A percentile compares a stretch with the other conserved stretches of the same genome.
These are phyloP conservation scores for Engraulis encrasicolus DNA, from an alignment of 2,113 vertebrate species.

Conservation along the genomic window DNA sequence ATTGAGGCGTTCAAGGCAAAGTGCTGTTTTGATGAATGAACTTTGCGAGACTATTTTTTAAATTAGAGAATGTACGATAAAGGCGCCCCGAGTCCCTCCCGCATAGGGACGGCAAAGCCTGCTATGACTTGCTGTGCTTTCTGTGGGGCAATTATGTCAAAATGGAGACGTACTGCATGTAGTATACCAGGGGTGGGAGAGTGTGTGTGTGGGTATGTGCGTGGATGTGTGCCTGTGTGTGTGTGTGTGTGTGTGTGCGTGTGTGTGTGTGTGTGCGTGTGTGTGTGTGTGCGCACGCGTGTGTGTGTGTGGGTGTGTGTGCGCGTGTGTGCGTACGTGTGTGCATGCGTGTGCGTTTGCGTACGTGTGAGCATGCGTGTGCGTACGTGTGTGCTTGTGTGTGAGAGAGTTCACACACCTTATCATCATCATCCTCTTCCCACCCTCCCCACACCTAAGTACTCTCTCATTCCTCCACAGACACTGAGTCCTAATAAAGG, in stretches of 20 bases:
- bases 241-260: no score
- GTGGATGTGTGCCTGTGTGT: no score
- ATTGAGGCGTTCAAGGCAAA: slow-evolving; percentile 1
- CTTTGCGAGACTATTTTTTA: slow-evolving; percentile 50
- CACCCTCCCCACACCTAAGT: not conserved
- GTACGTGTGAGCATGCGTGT: no score
- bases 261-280: no score
- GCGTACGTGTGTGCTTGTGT: no score
- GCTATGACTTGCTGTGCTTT: slow-evolving; percentile 24
- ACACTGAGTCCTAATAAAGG: not conserved
- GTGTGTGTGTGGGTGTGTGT: no score
- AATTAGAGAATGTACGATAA: slow-evolving; percentile 58
- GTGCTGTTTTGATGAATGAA: slow-evolving; percentile 19
- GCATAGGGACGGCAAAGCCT: not conserved
- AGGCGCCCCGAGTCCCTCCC: slow-evolving; percentile 32
- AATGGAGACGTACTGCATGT: slow-evolving; percentile 3
- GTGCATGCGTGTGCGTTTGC: no score
- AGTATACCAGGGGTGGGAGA: no score
- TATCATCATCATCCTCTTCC: slow-evolving; percentile 1
- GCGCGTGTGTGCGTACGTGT: no score
- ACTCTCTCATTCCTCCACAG: not conserved
- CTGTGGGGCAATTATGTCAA: slow-evolving; percentile 6
- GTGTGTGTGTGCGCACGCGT: no score
- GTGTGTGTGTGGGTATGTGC: not conserved
- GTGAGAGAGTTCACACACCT: no score